Evolutionary conservation across 1,140 invertebrate genomes (phyloP).

Genomic region (Sitophilus oryzae): DNA sequence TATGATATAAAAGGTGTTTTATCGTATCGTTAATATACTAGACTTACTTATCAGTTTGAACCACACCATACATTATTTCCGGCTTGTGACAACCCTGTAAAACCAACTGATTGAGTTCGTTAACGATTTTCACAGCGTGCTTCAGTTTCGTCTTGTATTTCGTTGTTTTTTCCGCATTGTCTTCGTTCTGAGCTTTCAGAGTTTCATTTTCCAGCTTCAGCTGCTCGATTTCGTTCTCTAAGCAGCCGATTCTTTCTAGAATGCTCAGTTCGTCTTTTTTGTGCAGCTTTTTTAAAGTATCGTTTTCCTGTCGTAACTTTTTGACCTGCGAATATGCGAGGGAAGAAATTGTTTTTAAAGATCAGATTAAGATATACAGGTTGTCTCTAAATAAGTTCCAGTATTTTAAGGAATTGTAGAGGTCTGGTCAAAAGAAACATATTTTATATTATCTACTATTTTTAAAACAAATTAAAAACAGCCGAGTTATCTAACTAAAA

Average conservation of each 20-base stretch:
- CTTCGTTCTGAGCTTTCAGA: constrained; percentile 9
- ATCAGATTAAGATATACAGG: constrained; percentile 1
- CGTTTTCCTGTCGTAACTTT: constrained; percentile 11
- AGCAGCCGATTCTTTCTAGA: constrained; percentile 2
- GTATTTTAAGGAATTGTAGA: too few relatives aligned
- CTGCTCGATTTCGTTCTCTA: constrained; percentile 12
- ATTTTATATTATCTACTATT: constrained; percentile 14
- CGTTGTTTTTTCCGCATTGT: constrained; percentile 1
- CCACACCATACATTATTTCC: background rate
- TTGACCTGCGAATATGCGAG: constrained; percentile 5
- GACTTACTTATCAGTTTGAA: constrained; percentile 10
- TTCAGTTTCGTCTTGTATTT: constrained; percentile 17
- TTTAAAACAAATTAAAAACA: background rate
- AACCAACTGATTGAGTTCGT: constrained; percentile 15
- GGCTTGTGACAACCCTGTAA: constrained; percentile 6
- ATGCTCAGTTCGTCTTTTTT: background rate
- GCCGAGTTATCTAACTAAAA: too few relatives aligned
- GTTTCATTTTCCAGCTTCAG: constrained; percentile 11
- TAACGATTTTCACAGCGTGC: constrained; percentile 17
- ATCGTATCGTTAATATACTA: background rate
- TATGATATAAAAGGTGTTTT: background rate
- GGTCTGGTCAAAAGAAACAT: too few relatives aligned
- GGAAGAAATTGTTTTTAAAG: background rate
- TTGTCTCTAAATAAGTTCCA: constrained; percentile 11
- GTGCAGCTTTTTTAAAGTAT: background rate